phyloP scores from a whole-genome alignment of 1,140 invertebrate species.

The Macrocentrus cingulum region DNA sequence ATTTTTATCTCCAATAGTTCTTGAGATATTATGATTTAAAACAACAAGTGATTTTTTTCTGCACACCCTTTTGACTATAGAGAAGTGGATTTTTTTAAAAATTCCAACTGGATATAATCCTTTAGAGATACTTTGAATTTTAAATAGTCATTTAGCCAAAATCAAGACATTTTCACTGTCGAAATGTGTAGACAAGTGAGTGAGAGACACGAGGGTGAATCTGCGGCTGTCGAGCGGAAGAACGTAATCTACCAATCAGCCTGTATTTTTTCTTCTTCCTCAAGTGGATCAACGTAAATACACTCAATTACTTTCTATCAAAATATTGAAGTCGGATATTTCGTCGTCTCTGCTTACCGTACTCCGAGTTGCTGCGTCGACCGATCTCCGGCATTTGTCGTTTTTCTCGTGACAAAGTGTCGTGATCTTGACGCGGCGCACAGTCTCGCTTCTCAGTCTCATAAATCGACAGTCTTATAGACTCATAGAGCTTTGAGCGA shows the following conservation, averaged over 20 bases:
- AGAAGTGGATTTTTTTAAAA: too few species aligned
- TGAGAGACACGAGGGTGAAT: conserved; percentile 24
- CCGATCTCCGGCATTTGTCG: conserved; percentile 21
- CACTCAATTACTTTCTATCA: conserved; percentile 23
- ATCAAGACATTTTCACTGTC: conserved; percentile 11
- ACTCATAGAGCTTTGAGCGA: conserved; percentile 49
- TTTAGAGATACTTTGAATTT: too few species aligned
- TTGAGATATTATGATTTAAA: too few species aligned
- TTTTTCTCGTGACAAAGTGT: conserved; percentile 18
- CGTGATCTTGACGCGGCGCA: background rate
- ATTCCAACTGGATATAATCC: too few species aligned
- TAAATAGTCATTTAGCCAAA: too few species aligned
- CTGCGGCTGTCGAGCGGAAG: conserved; percentile 23
- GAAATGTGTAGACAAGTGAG: background rate
- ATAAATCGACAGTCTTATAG: conserved; percentile 47
- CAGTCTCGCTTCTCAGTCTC: conserved; percentile 37
- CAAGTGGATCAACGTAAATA: conserved; percentile 8
- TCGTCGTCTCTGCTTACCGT: too few species aligned
- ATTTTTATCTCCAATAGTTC: too few species aligned
- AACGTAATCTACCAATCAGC: conserved; percentile 29
- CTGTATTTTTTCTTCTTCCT: conserved; percentile 4
- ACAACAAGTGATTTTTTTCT: too few species aligned
- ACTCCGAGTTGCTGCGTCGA: conserved; percentile 17
- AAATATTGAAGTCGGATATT: conserved; percentile 15
- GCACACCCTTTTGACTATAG: too few species aligned